Base-by-base conservation (phyloP, 2,888 invertebrate species). In the Drosophila prostipennis region DNA sequence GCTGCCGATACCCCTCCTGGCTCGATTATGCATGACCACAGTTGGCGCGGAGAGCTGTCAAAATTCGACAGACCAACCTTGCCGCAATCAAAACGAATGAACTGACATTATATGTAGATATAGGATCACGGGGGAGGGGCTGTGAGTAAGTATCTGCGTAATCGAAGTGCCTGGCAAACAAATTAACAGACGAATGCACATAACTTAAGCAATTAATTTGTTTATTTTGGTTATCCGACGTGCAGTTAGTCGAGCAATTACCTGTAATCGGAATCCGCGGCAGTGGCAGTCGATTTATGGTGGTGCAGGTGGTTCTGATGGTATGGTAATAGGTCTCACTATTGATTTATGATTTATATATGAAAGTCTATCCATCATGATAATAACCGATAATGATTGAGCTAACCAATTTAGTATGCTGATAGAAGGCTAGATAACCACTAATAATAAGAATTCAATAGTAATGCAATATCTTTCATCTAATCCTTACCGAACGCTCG, bases 101-200 rank as follows among this genome's bases (percentile, higher is more conserved):
- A 10, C 8, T 51, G 32, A 40, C 10, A 8, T 32, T 29, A 29
- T 34, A 34, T 11, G 11, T 11, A 34, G 34, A 34, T 34, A 34
- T 34, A n/a, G 32, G 13, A 10, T n/a, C 11, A 19, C 11, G 19
- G 8, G 57, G 40, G 11, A n/a, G 13, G 60, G 11, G 26, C 11
- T 2, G 4, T 4, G 4, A 16, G 16, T 13, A 34, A 13, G 16
- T 26, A 26, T 26, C 53, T 36, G 53, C 23, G 26, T 32, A 46
- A 55, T 56, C 8, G 14, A 64, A 65, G 65, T 64, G 67, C 32
- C 42, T 2, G 16, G 42, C 67, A 49, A 65, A 65, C 54, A 54
- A 65, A 65, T 65, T 63, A 54, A 56, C 67, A 56, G 26, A 34
- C 36, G 19, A 67, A n/a, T 67, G 67, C 67, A 67, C 40, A 56